Conservation (phyloP, 2,888 invertebrate species). For the Schrankia costaestrigalis region DNA sequence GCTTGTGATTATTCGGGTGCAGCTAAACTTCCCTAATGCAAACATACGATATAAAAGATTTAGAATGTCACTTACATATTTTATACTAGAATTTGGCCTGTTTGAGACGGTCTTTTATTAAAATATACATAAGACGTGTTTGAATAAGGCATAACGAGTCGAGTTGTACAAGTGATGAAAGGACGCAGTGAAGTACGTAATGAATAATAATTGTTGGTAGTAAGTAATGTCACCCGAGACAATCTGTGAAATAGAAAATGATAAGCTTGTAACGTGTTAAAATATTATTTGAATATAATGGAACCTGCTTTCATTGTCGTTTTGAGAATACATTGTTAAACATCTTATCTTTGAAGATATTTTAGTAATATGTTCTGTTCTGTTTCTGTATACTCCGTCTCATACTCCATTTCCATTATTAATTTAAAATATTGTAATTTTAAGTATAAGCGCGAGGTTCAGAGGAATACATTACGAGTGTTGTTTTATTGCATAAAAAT, state of each 20-base stretch:
- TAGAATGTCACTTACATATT: conserved; percentile 22
- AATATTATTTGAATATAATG: conserved; percentile 4
- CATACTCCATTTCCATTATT: no score
- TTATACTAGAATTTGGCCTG: conserved; percentile 19
- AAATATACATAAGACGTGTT: conserved; percentile 51
- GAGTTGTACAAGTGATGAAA: conserved; percentile 56
- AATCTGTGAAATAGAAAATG: conserved; percentile 35
- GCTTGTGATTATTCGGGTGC: no score
- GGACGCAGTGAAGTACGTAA: conserved; percentile 53
- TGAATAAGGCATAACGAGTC: conserved; percentile 68
- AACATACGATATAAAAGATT: no score
- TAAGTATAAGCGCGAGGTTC: no score
- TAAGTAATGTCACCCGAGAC: conserved; percentile 45
- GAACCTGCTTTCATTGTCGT: conserved; percentile 2
- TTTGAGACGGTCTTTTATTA: conserved; percentile 52
- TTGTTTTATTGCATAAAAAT: no score
- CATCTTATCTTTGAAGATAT: no score
- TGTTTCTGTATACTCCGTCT: no score
- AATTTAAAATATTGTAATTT: no score
- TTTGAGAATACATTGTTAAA: conserved; percentile 6
- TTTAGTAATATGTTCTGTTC: no score
- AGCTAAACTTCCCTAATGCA: no score
- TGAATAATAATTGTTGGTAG: conserved; percentile 65
- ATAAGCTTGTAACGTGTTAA: conserved; percentile 21
- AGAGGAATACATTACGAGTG: no score